phyloP scores from a whole-genome alignment of 2,797 vertebrate species.

The Ateles fusciceps region DNA sequence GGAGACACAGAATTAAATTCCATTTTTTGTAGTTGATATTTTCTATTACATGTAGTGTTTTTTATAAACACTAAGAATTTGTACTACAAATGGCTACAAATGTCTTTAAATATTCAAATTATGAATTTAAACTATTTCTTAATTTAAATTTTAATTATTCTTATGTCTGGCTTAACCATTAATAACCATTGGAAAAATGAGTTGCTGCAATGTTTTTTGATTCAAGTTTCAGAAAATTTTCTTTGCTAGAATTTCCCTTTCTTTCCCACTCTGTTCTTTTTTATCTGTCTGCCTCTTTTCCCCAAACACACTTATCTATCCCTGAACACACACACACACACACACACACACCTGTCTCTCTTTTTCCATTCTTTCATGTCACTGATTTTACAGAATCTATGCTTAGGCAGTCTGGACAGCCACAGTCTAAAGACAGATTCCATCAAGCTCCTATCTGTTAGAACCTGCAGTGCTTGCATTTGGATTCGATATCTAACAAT shows the following conservation, averaged over 20 bases:
- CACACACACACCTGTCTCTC: background rate
- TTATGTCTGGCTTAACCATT: background rate
- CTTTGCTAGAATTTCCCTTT: background rate
- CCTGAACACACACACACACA: background rate
- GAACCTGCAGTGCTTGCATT: constrained; percentile 92
- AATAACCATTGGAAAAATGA: background rate
- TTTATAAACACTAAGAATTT: background rate
- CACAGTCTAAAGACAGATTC: constrained; percentile 91
- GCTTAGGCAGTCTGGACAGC: constrained; percentile 83
- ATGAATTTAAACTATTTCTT: background rate
- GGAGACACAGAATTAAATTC: background rate
- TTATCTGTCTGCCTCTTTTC: background rate
- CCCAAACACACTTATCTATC: background rate
- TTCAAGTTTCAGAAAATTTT: constrained; percentile 25
- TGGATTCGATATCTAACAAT: constrained; percentile 90
- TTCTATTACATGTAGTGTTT: background rate
- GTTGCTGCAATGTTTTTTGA: background rate
- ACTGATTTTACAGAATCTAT: constrained; percentile 74
- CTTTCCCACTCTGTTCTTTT: background rate
- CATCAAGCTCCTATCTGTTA: constrained; percentile 94
- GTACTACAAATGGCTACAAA: background rate
- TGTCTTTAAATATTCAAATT: background rate
- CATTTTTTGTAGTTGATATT: background rate
- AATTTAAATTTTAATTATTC: background rate
- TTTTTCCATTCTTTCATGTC: constrained; percentile 63